Evolutionary conservation across 37 sponge, comb jelly and placozoan genomes (phyloP).

Genomic region (Dysidea cf. avara): DNA sequence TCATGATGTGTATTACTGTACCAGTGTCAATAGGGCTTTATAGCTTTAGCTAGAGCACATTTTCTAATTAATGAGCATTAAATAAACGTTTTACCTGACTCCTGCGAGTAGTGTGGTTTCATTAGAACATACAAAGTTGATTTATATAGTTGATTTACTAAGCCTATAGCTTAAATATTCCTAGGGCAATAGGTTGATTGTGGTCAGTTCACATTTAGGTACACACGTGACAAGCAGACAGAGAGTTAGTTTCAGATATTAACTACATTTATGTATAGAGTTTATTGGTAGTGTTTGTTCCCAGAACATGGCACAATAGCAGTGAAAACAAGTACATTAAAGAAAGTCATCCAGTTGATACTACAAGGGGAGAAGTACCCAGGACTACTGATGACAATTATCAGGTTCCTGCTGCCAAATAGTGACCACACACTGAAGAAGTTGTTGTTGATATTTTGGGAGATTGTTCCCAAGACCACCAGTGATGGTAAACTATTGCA

Average conservation of each 20-base stretch:
- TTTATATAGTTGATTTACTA: no score
- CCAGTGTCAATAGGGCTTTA: background rate
- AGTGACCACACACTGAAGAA: slow-evolving; percentile 97
- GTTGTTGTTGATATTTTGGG: slow-evolving; percentile 94
- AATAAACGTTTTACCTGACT: background rate
- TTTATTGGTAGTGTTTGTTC: no score
- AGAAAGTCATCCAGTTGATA: slow-evolving; percentile 92
- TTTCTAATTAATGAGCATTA: no score
- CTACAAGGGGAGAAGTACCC: slow-evolving; percentile 94
- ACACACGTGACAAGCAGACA: no score
- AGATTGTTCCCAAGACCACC: slow-evolving; percentile 96
- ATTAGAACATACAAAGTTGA: no score
- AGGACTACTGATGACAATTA: slow-evolving; percentile 93
- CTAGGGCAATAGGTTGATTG: no score
- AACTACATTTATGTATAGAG: no score
- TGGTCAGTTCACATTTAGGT: no score
- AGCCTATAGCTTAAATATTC: no score
- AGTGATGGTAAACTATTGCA: slow-evolving; percentile 95
- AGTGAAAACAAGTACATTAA: slow-evolving; percentile 77
- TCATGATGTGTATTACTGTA: background rate
- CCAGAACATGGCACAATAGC: slow-evolving; percentile 74
- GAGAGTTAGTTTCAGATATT: no score
- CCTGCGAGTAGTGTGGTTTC: no score
- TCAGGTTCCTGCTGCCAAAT: slow-evolving; percentile 88
- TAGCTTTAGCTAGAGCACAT: no score